Base-by-base conservation (phyloP, 1,140 invertebrate species). In the Trichonephila clavata region DNA sequence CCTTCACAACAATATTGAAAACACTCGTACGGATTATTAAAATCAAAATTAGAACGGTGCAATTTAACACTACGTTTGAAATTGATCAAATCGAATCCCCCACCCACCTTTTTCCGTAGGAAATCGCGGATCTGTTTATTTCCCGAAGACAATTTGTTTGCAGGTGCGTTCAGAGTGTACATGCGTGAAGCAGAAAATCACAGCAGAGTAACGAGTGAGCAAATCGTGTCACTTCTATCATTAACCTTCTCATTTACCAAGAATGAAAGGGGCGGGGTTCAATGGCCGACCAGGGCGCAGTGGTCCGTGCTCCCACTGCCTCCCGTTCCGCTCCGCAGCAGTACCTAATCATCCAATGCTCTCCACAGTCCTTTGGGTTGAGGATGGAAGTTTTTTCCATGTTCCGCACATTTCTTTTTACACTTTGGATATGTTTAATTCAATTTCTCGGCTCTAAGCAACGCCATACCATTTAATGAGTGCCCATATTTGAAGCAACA, bases 201-300 rank as follows among this genome's bases (percentile, higher is more conserved):
- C 10, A 14, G 65, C 13, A 24, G 24, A 24, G 63, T 24, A 24
- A 68, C 43, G n/a, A 65, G 63, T 24, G 24, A 21, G 20, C 63
- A 16, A 24, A 32, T 16, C 71, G 71, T 77, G 71, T 77, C 27
- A 32, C 27, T 77, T 39, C 27, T 20, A 77, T 77, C 71, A 77
- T 77, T 77, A 77, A 77, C 27, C 71, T 77, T 77, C 71, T 39
- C 71, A 77, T 77, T 77, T 32, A 39, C 27, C 27, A 77, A 77
- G 24, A 32, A 16, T 18, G 65, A 68, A n/a, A 32, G 61, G 71
- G 71, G 71, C 16, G 68, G 71, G 71, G 71, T 77, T 77, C 71
- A 77, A 18, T 77, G 71, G 71, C 71, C 71, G 71, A 77, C 71
- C 27, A 32, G 71, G 71, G 71, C 71, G 71, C 71, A 77, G 32